phyloP scores from a whole-genome alignment of 2,888 invertebrate genomes.

The Latrodectus elegans region DNA sequence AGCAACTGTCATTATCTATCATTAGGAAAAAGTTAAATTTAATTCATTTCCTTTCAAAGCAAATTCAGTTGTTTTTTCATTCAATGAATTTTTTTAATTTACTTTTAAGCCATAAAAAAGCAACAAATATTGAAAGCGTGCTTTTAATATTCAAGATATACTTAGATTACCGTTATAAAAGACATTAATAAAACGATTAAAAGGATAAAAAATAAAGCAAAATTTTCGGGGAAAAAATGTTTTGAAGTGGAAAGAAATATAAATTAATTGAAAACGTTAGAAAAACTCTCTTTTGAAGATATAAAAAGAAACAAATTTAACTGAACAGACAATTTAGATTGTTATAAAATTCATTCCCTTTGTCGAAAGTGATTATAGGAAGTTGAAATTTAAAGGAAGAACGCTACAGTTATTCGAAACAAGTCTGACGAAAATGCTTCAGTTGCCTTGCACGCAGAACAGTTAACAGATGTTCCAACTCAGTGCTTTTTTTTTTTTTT shows the following conservation, averaged over 20 bases:
- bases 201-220: neutral
- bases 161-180: neutral
- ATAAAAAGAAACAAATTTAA: constrained; percentile 2
- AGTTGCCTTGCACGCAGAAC: constrained; percentile 29
- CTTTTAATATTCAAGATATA: neutral
- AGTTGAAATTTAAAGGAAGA: constrained; percentile 9
- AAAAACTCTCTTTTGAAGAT: neutral
- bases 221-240: neutral
- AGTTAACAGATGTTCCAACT: constrained; percentile 46
- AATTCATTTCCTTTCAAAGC: no score
- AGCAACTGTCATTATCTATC: no score
- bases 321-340: constrained; percentile 1
- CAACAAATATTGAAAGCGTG: neutral
- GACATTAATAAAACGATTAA: constrained; percentile 5
- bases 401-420: constrained; percentile 22
- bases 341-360: constrained; percentile 11
- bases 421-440: constrained; percentile 18
- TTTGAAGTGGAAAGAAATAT: constrained; percentile 1
- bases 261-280: neutral
- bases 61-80: no score
- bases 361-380: constrained; percentile 13
- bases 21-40: no score
- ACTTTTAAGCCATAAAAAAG: neutral
- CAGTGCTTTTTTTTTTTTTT: constrained; percentile 3
- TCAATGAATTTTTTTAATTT: no score